phyloP scores from a whole-genome alignment of 2,113 vertebrate species.

The Talpa occidentalis region DNA sequence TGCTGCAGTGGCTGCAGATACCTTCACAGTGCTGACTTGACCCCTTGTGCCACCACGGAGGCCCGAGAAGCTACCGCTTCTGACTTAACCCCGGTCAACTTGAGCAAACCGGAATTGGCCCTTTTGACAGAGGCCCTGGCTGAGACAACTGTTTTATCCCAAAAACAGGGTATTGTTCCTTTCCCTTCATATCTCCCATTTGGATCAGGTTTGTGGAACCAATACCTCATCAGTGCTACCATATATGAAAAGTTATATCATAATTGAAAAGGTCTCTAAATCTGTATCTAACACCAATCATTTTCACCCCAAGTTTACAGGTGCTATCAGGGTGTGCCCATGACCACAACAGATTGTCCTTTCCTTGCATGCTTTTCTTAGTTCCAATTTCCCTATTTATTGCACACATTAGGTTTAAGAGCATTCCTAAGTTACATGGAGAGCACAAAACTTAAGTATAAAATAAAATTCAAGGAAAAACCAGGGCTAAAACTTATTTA shows the following conservation, averaged over 20 bases:
- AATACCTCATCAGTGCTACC: neutral
- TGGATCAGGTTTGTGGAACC: neutral
- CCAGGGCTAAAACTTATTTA: neutral
- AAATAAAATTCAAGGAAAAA: neutral
- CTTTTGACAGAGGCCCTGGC: neutral
- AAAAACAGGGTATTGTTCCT: neutral
- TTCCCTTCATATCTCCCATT: neutral
- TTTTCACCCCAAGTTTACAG: neutral
- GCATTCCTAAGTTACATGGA: neutral
- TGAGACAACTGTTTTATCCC: neutral
- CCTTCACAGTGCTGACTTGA: too few species aligned
- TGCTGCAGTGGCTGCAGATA: too few species aligned
- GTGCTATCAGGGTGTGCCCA: neutral
- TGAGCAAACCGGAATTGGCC: neutral
- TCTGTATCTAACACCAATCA: neutral
- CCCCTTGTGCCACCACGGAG: too few species aligned
- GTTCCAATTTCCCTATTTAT: neutral
- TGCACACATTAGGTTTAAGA: neutral
- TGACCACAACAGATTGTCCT: neutral
- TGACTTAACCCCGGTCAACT: neutral
- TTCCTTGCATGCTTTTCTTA: neutral
- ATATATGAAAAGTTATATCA: neutral
- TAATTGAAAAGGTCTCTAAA: neutral
- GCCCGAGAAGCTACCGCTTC: neutral
- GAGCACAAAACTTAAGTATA: neutral